A percentile compares a stretch with the other conserved stretches of the same genome.
Evolutionary conservation across 2,888 invertebrate species (phyloP).

Genomic region (Micropterix aruncella): DNA sequence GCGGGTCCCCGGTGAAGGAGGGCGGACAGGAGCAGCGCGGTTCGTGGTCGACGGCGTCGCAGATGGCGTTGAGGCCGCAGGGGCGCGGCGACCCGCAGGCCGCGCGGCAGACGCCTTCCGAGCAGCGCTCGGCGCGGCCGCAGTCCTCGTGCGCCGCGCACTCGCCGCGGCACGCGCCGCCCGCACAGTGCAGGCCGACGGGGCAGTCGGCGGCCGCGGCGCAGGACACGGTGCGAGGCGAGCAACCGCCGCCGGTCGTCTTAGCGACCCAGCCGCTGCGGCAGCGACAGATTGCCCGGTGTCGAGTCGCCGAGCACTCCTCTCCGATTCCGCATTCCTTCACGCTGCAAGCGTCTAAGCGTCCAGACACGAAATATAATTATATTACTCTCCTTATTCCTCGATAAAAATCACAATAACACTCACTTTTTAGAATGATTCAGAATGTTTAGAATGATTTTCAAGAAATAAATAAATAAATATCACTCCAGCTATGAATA

Average conservation of each 20-base stretch:
- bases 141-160: conserved; percentile 60
- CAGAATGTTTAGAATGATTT: too few species aligned
- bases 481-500: too few species aligned
- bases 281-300: not conserved
- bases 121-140: conserved; percentile 69
- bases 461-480: too few species aligned
- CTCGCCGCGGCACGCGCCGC: conserved; percentile 70
- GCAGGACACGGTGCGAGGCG: not conserved
- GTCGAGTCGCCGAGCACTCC: not conserved
- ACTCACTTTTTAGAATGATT: too few species aligned
- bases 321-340: not conserved
- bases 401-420: too few species aligned
- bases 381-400: too few species aligned
- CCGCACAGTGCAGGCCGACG: conserved; percentile 32
- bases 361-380: too few species aligned
- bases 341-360: not conserved
- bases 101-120: conserved; percentile 71
- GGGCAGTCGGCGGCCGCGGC: not conserved
- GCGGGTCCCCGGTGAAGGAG: conserved; percentile 71
- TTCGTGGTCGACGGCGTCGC: conserved; percentile 69
- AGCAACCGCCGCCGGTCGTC: not conserved
- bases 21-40: conserved; percentile 71
- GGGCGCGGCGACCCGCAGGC: conserved; percentile 72
- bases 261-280: not conserved
- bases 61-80: conserved; percentile 74